Conservation (phyloP, 2,113 vertebrate species). For the Miniopterus natalensis region DNA sequence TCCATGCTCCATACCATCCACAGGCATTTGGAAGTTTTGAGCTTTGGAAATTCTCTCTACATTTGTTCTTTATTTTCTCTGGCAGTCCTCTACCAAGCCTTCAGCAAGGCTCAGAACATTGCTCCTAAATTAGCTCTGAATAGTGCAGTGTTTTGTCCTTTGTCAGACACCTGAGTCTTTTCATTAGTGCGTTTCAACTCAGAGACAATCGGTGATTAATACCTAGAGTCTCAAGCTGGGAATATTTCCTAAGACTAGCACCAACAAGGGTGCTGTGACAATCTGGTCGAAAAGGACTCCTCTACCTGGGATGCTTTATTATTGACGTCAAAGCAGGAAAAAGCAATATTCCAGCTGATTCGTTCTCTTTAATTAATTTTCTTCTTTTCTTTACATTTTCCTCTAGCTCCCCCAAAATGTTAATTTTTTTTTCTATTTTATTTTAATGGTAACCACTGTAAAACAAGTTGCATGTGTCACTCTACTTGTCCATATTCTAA, state of each 20-base stretch:
- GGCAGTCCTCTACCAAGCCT: constrained; percentile 15
- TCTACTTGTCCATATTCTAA: not conserved
- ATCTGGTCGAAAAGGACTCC: not conserved
- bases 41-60: constrained; percentile 23
- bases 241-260: not conserved
- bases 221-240: not conserved
- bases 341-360: not conserved
- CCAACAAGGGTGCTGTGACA: not conserved
- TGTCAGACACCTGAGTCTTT: not conserved
- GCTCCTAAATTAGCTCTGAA: not conserved
- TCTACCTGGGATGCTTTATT: not conserved
- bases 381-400: not conserved
- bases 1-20: not conserved
- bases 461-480: not conserved
- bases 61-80: constrained; percentile 63
- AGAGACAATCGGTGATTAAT: not conserved
- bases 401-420: not conserved
- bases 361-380: not conserved
- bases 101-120: not conserved
- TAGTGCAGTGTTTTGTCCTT: not conserved
- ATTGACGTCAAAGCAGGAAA: not conserved
- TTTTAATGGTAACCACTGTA: not conserved
- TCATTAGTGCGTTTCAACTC: not conserved
- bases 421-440: not conserved
- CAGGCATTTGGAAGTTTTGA: constrained; percentile 40